A percentile compares a stretch with the other conserved stretches of the same genome.
Conservation (phyloP, 2,113 vertebrate species). For the Engystomops pustulosus region DNA sequence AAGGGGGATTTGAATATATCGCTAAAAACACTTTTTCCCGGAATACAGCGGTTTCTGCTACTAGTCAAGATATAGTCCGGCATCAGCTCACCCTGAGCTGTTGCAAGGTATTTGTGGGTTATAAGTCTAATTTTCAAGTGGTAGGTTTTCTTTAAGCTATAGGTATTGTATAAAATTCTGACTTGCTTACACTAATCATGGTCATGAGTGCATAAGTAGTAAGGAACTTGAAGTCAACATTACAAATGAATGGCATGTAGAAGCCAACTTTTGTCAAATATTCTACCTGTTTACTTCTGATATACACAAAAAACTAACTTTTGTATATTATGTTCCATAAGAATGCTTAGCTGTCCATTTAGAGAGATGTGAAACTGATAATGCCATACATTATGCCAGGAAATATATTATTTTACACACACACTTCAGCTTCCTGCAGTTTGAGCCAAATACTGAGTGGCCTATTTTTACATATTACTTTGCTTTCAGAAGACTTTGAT, state of each 20-base stretch:
- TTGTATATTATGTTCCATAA: background rate
- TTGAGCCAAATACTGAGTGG: slow-evolving; percentile 18
- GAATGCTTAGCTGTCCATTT: slow-evolving; percentile 9
- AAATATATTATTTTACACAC: slow-evolving; percentile 26
- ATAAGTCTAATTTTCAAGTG: too few relatives aligned
- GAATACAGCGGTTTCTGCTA: too few relatives aligned
- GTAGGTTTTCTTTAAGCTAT: too few relatives aligned
- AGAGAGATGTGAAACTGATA: background rate
- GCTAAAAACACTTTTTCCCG: too few relatives aligned
- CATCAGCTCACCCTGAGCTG: too few relatives aligned
- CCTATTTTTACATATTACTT: slow-evolving; percentile 40
- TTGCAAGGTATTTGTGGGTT: too few relatives aligned
- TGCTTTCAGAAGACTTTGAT: slow-evolving; percentile 30
- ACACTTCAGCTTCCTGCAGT: background rate
- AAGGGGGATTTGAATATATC: too few relatives aligned
- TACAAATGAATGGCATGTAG: background rate
- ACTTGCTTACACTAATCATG: too few relatives aligned
- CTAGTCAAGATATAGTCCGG: too few relatives aligned
- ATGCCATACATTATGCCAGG: slow-evolving; percentile 28
- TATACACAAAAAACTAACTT: background rate
- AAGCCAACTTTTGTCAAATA: background rate
- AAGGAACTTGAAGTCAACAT: background rate
- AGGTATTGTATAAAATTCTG: too few relatives aligned
- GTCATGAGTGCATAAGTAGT: too few relatives aligned
- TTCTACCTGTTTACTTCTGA: background rate